Conservation (phyloP, 2,888 invertebrate genomes). For the Venustoraphidia nigricollis region DNA sequence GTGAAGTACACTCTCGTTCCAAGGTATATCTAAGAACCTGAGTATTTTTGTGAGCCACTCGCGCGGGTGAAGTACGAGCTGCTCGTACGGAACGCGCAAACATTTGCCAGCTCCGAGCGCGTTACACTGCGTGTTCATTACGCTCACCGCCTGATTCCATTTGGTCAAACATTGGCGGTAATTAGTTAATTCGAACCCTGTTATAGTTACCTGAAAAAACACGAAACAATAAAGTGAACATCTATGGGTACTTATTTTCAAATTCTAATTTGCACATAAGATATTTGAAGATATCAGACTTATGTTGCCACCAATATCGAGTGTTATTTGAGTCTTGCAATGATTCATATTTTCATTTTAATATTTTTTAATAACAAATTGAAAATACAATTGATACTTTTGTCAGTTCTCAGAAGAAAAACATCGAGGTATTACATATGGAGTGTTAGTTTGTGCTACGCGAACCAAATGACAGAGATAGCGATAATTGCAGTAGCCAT, state of each 20-base stretch:
- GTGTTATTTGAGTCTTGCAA: background rate
- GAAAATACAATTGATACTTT: background rate
- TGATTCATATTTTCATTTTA: background rate
- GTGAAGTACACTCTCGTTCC: constrained; percentile 92
- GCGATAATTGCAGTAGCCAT: too few relatives aligned
- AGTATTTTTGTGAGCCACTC: constrained; percentile 79
- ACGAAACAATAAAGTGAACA: constrained; percentile 3
- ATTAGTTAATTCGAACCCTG: constrained; percentile 87
- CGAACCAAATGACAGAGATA: too few relatives aligned
- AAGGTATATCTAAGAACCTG: constrained; percentile 77
- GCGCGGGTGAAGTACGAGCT: constrained; percentile 86
- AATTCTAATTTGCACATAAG: too few relatives aligned
- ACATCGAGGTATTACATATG: too few relatives aligned
- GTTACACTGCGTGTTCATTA: constrained; percentile 88
- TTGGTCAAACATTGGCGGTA: constrained; percentile 89
- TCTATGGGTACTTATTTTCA: background rate
- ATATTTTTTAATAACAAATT: background rate
- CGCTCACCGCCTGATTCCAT: constrained; percentile 91
- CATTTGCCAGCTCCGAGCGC: constrained; percentile 63
- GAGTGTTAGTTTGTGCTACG: too few relatives aligned
- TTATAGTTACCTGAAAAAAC: constrained; percentile 48
- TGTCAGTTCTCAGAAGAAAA: background rate
- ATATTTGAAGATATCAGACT: too few relatives aligned
- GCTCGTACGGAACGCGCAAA: constrained; percentile 88
- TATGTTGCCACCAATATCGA: too few relatives aligned